Percentiles rank a stretch among this genome's conserved stretches.
Evolutionary conservation across 2,797 vertebrate genomes (phyloP).

Genomic region (Gambelia wislizenii): DNA sequence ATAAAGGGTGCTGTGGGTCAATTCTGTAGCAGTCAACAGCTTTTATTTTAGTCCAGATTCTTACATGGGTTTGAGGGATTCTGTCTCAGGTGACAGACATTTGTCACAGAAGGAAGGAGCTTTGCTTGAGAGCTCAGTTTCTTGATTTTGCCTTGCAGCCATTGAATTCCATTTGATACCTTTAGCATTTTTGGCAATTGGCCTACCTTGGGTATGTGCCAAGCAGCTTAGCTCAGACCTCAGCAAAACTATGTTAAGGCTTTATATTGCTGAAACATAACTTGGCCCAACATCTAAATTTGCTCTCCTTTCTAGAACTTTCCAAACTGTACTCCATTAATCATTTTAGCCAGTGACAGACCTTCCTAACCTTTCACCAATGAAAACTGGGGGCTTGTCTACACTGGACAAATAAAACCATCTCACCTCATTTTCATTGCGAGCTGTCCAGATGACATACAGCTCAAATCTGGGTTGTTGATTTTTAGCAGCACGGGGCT

Average conservation of each 20-base stretch:
- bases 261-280: not conserved
- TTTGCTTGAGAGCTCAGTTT: slow-evolving; percentile 27
- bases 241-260: slow-evolving; percentile 30
- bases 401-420: no score
- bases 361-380: not conserved
- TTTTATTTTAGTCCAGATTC: slow-evolving; percentile 36
- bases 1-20: slow-evolving; percentile 43
- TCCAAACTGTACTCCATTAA: not conserved
- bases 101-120: slow-evolving; percentile 28
- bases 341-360: not conserved
- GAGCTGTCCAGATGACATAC: no score
- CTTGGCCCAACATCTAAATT: not conserved
- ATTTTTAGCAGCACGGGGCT: no score
- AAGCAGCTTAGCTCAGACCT: slow-evolving; percentile 32
- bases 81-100: not conserved
- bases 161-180: slow-evolving; percentile 20
- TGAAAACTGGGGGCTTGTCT: no score
- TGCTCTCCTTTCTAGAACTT: not conserved
- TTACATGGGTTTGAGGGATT: not conserved
- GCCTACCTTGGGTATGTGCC: slow-evolving; percentile 34
- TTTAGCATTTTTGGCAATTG: not conserved
- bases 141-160: slow-evolving; percentile 21
- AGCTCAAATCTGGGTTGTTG: no score
- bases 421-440: no score
- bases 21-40: not conserved